Conservation (phyloP, 2,113 vertebrate species). For the Xyliphius kryptos region DNA sequence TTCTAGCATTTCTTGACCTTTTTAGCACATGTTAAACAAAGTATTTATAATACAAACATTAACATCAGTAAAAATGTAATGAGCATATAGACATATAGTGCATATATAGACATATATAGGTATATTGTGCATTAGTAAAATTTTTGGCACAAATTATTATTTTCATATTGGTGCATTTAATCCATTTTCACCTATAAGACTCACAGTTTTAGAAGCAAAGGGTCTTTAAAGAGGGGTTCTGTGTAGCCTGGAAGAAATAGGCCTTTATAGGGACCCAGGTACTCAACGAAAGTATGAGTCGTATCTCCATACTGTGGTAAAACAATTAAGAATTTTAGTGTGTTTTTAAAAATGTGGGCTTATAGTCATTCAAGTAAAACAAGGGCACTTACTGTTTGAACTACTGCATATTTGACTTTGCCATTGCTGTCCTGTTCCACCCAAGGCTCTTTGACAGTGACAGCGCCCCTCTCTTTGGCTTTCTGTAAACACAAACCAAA, state of each 20-base stretch:
- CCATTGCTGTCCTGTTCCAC: slow-evolving; percentile 68
- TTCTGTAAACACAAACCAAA: slow-evolving; percentile 51
- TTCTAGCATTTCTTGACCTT: too few relatives aligned
- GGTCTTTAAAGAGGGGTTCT: slow-evolving; percentile 63
- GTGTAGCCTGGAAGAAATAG: slow-evolving; percentile 69
- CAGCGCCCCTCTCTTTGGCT: slow-evolving; percentile 63
- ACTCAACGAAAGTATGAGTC: slow-evolving; percentile 73
- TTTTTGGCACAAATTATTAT: too few relatives aligned
- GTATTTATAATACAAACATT: too few relatives aligned
- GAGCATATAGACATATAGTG: too few relatives aligned
- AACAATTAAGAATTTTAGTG: slow-evolving; percentile 5
- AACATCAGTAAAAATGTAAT: too few relatives aligned
- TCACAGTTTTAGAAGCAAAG: slow-evolving; percentile 67
- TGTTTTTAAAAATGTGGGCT: not conserved
- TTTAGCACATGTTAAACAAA: too few relatives aligned
- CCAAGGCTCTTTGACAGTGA: slow-evolving; percentile 68
- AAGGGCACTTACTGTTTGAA: slow-evolving; percentile 64
- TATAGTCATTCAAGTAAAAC: too few relatives aligned
- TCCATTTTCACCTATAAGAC: slow-evolving; percentile 45
- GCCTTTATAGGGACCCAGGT: slow-evolving; percentile 67
- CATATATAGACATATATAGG: too few relatives aligned
- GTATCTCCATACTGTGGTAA: slow-evolving; percentile 71
- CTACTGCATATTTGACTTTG: slow-evolving; percentile 67
- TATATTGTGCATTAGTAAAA: too few relatives aligned
- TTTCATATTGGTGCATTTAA: too few relatives aligned